Evolutionary conservation across 1,140 invertebrate species (phyloP), one percentile per base, ranked within the genome.

Genomic region (Ctenoplectra terminalis): DNA sequence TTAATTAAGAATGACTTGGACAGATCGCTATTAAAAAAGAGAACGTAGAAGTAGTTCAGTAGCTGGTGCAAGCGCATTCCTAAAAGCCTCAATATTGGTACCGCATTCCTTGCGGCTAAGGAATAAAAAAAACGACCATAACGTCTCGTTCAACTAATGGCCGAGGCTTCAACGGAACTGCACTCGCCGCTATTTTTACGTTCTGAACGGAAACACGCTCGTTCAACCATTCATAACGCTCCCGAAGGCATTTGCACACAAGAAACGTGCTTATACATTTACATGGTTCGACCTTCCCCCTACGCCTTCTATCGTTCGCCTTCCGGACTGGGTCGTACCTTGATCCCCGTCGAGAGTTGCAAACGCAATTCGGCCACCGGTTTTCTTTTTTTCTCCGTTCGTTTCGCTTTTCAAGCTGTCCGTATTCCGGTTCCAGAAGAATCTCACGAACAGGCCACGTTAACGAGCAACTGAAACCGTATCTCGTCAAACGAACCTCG

Each of bases 181-280:
- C 37, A 31, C 63, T 56, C 63, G 29, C 9, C 74, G 52, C 80
- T 81, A 79, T 87, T 87, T 87, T 83, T 81, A 48, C 60, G 64
- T 52, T 83, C 31, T 56, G 66, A 74, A 50, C 67, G 71, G 73
- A 78, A 82, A 52, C 73, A 61, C 50, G 83, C 58, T 85, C 71
- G 75, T 86, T 77, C 71, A 58, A 80, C 76, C 86, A 86, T 86
- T 70, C 85, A 86, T 86, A 86, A 87, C 71, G 69, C 60, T 56
- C 52, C 72, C 72, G 78, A 66, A 64, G 70, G 71, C 70, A 37
- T 64, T 74, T 66, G 70, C 78, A 31, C 60, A 13, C 29, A 29
- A 23, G 26, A 31, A 58, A 34, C 50, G 40, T 37, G 60, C 37
- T 43, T 74, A 31, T 20, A 64, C 78, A 58, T 81, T 74, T 79